Conservation (phyloP, 2,797 vertebrate species). For the Capromys pilorides region DNA sequence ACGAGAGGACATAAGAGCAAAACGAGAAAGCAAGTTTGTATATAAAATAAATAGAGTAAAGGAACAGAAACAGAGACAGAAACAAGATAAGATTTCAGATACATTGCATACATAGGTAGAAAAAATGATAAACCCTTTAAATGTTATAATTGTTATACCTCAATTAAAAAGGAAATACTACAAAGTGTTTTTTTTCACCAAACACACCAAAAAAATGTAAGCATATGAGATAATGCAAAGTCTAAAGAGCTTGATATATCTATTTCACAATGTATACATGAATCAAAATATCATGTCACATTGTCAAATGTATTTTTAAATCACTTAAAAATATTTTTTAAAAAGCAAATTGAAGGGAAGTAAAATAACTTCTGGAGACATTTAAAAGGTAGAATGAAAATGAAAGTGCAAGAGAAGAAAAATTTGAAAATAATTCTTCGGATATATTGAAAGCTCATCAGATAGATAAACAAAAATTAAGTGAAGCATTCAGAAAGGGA, state of each 20-base stretch:
- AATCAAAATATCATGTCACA: too few relatives aligned
- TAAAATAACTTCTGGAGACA: neutral
- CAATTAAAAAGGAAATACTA: neutral
- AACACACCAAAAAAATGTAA: neutral
- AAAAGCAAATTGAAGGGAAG: neutral
- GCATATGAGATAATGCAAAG: neutral
- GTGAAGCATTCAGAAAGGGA: neutral
- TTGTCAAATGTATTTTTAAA: too few relatives aligned
- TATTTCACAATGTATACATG: too few relatives aligned
- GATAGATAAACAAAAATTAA: neutral
- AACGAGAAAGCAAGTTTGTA: neutral
- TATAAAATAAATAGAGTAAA: neutral
- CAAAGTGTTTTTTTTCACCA: neutral
- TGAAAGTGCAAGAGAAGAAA: neutral
- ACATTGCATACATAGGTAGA: neutral
- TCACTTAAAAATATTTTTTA: neutral
- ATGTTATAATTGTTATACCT: neutral
- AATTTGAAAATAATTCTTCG: neutral
- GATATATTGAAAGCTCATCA: neutral
- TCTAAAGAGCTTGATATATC: neutral
- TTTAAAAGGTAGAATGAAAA: neutral
- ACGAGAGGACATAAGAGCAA: neutral
- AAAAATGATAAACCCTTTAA: too few relatives aligned
- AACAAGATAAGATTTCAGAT: neutral
- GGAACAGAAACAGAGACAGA: neutral